Evolutionary conservation across 2,888 invertebrate genomes (phyloP).

Genomic region (Pandemis heparana): DNA sequence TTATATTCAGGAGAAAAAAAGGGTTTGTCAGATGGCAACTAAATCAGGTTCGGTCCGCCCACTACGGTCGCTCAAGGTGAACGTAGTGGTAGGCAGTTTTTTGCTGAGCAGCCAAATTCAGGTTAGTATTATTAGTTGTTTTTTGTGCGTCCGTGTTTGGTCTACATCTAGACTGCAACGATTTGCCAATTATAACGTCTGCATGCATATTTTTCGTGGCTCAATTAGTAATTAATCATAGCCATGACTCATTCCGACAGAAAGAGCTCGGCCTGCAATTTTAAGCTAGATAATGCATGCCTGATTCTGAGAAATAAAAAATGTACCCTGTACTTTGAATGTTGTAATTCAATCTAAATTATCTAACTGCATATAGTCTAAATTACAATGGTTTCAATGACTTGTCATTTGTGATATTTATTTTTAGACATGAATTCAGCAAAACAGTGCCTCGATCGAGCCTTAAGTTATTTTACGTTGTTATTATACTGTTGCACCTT

Average conservation of each 20-base stretch:
- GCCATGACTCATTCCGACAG: conserved; percentile 23
- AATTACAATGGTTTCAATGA: background rate
- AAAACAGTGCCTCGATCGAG: background rate
- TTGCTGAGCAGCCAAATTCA: conserved; percentile 53
- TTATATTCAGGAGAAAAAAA: conserved; percentile 84
- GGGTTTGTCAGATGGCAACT: conserved; percentile 82
- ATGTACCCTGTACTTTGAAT: conserved; percentile 11
- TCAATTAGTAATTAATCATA: conserved; percentile 38
- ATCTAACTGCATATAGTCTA: background rate
- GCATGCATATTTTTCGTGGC: conserved; percentile 55
- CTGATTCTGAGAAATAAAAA: conserved; percentile 21
- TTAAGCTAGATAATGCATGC: conserved; percentile 35
- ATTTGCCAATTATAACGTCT: conserved; percentile 52
- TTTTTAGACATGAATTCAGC: no score
- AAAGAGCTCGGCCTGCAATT: conserved; percentile 33
- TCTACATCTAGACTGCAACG: conserved; percentile 60
- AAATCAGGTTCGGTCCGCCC: conserved; percentile 82
- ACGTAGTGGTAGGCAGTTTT: conserved; percentile 72
- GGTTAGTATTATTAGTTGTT: conserved; percentile 59
- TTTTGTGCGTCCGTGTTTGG: conserved; percentile 42
- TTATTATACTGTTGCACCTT: no score
- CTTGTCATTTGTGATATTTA: background rate
- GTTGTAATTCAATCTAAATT: conserved; percentile 1
- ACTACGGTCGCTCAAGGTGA: conserved; percentile 76
- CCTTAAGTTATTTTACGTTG: no score